These are phyloP conservation scores for Salvator merianae DNA, from an alignment of 2,113 vertebrate genomes.

Conservation along the genomic window DNA sequence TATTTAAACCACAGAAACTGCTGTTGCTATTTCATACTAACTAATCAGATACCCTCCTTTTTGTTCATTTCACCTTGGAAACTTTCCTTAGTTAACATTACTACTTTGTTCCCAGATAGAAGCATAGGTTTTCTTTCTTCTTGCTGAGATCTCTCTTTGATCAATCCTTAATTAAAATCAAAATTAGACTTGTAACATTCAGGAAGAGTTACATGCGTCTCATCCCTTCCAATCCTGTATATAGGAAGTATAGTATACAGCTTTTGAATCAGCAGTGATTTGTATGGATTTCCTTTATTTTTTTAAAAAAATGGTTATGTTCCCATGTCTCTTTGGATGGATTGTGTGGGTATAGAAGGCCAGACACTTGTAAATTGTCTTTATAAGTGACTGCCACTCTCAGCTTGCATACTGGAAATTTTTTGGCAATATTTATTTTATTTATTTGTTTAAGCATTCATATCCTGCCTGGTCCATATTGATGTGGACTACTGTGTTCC, in stretches of 20 bases:
- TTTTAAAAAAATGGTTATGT: background rate
- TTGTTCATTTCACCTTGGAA: background rate
- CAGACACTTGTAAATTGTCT: no score
- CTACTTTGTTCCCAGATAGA: background rate
- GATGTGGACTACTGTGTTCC: background rate
- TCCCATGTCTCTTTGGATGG: background rate
- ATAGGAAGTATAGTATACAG: background rate
- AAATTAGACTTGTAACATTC: background rate
- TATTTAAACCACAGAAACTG: background rate
- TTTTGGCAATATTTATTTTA: background rate
- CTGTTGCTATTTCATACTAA: conserved; percentile 4
- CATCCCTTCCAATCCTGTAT: background rate
- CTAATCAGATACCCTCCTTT: background rate
- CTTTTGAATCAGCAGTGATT: background rate
- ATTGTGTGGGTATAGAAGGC: background rate
- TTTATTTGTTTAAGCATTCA: no score
- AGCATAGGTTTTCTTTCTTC: background rate
- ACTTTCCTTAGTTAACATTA: background rate
- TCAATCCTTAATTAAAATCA: background rate
- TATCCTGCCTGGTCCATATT: no score
- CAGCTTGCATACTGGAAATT: background rate
- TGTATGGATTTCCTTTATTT: background rate
- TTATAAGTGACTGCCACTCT: background rate
- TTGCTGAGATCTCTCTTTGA: background rate
- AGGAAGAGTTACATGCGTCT: background rate